Conservation (phyloP, 2,113 vertebrate species). For the Ctenomys sociabilis region DNA sequence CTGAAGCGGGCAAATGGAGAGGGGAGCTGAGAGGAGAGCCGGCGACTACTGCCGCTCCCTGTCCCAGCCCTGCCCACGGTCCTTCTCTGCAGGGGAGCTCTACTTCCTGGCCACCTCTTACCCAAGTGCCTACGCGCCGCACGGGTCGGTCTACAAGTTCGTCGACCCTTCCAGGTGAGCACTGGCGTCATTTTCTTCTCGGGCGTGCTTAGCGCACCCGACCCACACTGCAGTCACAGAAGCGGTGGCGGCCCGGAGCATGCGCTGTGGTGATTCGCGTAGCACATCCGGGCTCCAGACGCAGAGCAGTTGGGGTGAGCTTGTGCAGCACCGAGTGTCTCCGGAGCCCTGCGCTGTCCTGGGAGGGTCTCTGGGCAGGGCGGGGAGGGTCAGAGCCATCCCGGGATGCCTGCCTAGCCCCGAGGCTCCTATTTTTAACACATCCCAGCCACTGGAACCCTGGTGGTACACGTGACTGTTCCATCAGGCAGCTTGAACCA, state of each 20-base stretch:
- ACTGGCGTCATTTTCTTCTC: conserved; percentile 17
- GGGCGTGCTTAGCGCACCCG: background rate
- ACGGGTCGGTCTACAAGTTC: conserved; percentile 90
- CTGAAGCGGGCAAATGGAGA: background rate
- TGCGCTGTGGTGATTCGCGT: background rate
- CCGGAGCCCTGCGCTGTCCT: background rate
- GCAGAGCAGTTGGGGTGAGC: background rate
- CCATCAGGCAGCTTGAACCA: background rate
- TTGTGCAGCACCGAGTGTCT: rapidly evolving
- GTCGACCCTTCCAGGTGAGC: conserved; percentile 92
- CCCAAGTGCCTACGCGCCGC: conserved; percentile 86
- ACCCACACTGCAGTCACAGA: background rate
- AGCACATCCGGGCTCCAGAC: background rate
- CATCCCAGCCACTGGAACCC: background rate
- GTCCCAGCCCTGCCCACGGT: background rate
- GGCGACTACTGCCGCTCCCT: no score
- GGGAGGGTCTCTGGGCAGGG: background rate
- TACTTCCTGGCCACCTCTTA: conserved; percentile 92
- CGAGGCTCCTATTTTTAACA: background rate
- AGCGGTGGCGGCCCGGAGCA: background rate
- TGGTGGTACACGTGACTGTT: no score
- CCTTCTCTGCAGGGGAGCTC: conserved; percentile 87
- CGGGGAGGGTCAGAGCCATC: background rate
- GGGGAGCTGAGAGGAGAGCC: background rate
- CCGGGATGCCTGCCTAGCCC: background rate